Percentiles rank a stretch among this genome's conserved stretches.
Conservation (phyloP, 2,113 vertebrate genomes). For the Bothrops jararaca region DNA sequence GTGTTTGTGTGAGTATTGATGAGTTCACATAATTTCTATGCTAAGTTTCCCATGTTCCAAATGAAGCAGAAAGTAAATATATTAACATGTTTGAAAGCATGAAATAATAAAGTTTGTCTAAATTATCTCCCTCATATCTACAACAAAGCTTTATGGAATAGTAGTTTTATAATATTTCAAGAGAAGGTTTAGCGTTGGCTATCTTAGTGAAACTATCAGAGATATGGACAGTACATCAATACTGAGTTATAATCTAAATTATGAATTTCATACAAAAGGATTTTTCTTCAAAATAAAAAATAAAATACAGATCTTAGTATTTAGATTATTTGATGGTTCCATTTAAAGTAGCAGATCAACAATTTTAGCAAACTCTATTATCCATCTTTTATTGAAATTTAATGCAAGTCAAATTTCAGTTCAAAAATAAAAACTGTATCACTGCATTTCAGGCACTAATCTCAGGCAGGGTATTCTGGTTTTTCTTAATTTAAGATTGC, state of each 20-base stretch:
- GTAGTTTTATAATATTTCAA: background rate
- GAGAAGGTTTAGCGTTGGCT: background rate
- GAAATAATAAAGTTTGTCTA: constrained; percentile 1
- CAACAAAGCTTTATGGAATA: background rate
- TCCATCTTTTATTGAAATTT: background rate
- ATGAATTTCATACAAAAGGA: background rate
- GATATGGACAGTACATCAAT: constrained; percentile 1
- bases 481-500: background rate
- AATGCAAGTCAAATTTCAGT: background rate
- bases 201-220: background rate
- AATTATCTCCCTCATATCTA: background rate
- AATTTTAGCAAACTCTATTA: background rate
- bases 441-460: background rate
- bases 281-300: background rate
- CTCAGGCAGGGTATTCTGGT: background rate
- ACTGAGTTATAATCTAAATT: background rate
- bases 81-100: background rate
- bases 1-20: background rate
- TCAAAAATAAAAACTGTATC: background rate
- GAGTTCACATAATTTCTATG: background rate
- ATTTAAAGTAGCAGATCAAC: constrained; percentile 18
- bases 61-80: background rate
- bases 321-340: background rate
- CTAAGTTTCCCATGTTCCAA: background rate
- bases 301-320: background rate